Evolutionary conservation across 30 jellyfish, hydroid and myxozoan species (phyloP).

Genomic region (Aurelia sp.): DNA sequence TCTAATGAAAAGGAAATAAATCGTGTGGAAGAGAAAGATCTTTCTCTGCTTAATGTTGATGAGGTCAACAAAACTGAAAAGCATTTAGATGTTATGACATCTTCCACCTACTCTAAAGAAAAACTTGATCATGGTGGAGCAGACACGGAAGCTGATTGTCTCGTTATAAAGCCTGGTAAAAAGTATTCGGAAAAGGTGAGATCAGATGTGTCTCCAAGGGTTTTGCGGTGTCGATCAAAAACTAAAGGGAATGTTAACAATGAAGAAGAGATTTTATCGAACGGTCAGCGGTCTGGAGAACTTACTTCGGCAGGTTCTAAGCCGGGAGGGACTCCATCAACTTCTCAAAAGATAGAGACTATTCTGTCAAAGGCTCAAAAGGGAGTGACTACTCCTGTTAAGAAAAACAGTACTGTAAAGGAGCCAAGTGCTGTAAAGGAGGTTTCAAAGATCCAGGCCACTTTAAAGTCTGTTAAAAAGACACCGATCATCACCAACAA

Average conservation of each 20-base stretch:
- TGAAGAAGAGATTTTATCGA: too few species aligned
- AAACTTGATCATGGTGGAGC: neutral
- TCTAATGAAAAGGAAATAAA: neutral
- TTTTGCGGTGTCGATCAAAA: too few species aligned
- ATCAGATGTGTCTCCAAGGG: neutral
- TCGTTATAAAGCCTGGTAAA: neutral
- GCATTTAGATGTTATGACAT: neutral
- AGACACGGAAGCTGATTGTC: neutral
- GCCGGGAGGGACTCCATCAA: too few species aligned
- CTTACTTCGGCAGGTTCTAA: too few species aligned
- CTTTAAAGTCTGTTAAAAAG: neutral
- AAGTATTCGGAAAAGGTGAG: neutral
- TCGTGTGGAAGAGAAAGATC: neutral
- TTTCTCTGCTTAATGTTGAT: neutral
- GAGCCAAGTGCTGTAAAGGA: neutral
- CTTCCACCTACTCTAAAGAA: neutral
- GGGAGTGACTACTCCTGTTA: neutral
- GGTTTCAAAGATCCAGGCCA: neutral
- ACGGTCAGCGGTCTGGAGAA: too few species aligned
- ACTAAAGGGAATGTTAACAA: too few species aligned
- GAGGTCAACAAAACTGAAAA: neutral
- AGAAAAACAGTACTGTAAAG: neutral
- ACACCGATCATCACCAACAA: too few species aligned
- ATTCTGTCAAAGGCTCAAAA: too few species aligned
- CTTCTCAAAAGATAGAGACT: too few species aligned